Base-by-base conservation (phyloP, 2,888 invertebrate species). In the Argyresthia goedartella region DNA sequence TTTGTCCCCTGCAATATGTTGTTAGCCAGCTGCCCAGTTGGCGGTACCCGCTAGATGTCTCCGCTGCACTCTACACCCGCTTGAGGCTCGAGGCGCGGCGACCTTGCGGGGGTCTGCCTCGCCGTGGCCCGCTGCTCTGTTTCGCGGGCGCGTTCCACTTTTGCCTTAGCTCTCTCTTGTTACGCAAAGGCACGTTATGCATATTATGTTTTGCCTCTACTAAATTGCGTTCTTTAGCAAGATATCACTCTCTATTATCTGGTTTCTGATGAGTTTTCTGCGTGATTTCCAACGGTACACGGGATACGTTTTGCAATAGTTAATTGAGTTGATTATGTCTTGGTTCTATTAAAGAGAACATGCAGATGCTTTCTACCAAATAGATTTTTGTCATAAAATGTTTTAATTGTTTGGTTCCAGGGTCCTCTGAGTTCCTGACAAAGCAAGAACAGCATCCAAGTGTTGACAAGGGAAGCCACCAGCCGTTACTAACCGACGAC, bases 171-270 rank as follows among this genome's bases (percentile, higher is more conserved):
- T 85, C 84, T 85, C 84, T 85, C 84, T 84, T 79, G 76, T 85
- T 85, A 82, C 85, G 85, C 84, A 85, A 85, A 82, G 75, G 69
- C 75, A 76, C 81, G 81, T 84, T 81, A 82, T 81, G 82, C 76
- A 78, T 81, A 77, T 81, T 84, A 84, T 79, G 81, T 72, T n/a
- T n/a, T 76, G 71, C 71, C 66, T 77, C 73, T 62, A 72, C 71
- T 67, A 72, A 78, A 76, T 76, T 67, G 72, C 71, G 73, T 70
- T 72, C 70, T 66, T 66, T 63, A 64, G 65, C 69, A 72, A 71
- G 61, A 74, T 73, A 73, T 69, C 68, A 73, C 80, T 80, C 80
- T 80, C 77, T 76, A 81, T 65, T 35, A 14, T 7, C 7, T 36
- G 9, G 7, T 36, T 36, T 7, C n/a, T n/a, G n/a, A n/a, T n/a